These are phyloP conservation scores for Otolemur crassicaudatus DNA, from an alignment of 2,797 vertebrate genomes.

Conservation along the genomic window DNA sequence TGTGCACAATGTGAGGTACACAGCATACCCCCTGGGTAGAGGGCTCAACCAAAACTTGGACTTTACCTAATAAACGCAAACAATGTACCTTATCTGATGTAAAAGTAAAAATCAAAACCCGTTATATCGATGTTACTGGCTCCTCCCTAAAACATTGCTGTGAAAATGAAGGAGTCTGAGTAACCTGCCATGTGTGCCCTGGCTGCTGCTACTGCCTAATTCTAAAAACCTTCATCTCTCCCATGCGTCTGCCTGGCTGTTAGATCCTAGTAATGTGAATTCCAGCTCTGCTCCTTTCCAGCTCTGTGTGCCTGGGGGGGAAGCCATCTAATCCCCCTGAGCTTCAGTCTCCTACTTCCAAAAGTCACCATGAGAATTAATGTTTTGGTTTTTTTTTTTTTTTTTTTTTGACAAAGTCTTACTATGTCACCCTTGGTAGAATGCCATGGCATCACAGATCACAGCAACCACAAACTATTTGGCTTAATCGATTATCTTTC, in stretches of 20 bases:
- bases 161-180: neutral
- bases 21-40: too few relatives aligned
- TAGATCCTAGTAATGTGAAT: neutral
- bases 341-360: neutral
- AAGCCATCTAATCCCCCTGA: neutral
- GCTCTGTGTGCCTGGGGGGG: neutral
- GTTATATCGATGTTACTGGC: neutral
- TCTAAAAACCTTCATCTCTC: neutral
- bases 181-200: neutral
- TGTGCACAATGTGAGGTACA: too few relatives aligned
- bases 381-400: too few relatives aligned
- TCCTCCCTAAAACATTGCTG: neutral
- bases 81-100: too few relatives aligned
- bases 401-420: too few relatives aligned
- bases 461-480: too few relatives aligned
- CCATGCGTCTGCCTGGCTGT: neutral
- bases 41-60: too few relatives aligned
- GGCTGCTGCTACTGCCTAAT: neutral
- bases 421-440: too few relatives aligned
- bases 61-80: too few relatives aligned
- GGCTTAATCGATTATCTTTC: too few relatives aligned
- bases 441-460: too few relatives aligned
- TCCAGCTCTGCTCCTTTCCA: neutral
- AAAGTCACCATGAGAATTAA: conserved; percentile 41
- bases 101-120: too few relatives aligned